Evolutionary conservation across 2,888 invertebrate genomes (phyloP).

Genomic region (Argyra leucocephala): DNA sequence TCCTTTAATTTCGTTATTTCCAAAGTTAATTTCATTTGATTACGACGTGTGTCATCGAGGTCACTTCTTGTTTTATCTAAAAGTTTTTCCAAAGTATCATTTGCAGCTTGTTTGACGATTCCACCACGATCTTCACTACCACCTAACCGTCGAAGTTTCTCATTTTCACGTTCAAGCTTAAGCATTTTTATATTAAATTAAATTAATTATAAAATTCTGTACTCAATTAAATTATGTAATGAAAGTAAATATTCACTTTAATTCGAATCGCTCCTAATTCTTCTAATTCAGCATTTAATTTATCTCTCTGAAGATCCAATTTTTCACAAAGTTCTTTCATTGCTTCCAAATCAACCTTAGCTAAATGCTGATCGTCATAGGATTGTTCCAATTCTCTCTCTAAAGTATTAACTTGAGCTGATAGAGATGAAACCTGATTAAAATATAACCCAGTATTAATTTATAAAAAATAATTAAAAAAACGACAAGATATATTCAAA

Average conservation of each 20-base stretch:
- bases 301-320: slow-evolving; percentile 59
- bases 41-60: slow-evolving; percentile 41
- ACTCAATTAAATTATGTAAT: neutral
- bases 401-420: slow-evolving; percentile 51
- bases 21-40: slow-evolving; percentile 31
- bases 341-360: slow-evolving; percentile 53
- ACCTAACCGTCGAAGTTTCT: slow-evolving; percentile 40
- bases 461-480: neutral
- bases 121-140: slow-evolving; percentile 30
- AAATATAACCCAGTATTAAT: neutral
- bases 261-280: slow-evolving; percentile 44
- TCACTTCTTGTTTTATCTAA: slow-evolving; percentile 51
- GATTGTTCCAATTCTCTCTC: slow-evolving; percentile 56
- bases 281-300: slow-evolving; percentile 48
- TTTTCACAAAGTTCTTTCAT: slow-evolving; percentile 53
- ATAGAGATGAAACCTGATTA: slow-evolving; percentile 39
- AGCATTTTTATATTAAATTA: slow-evolving; percentile 9
- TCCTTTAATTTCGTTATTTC: slow-evolving; percentile 34
- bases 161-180: slow-evolving; percentile 47
- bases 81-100: slow-evolving; percentile 50
- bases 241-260: slow-evolving; percentile 36
- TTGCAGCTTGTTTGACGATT: slow-evolving; percentile 36
- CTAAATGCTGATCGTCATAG: slow-evolving; percentile 48
- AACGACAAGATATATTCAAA: neutral
- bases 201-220: slow-evolving; percentile 14